A percentile compares a stretch with the other conserved stretches of the same genome.
phyloP scores from a whole-genome alignment of 2,113 vertebrate species.

The Nicator chloris region DNA sequence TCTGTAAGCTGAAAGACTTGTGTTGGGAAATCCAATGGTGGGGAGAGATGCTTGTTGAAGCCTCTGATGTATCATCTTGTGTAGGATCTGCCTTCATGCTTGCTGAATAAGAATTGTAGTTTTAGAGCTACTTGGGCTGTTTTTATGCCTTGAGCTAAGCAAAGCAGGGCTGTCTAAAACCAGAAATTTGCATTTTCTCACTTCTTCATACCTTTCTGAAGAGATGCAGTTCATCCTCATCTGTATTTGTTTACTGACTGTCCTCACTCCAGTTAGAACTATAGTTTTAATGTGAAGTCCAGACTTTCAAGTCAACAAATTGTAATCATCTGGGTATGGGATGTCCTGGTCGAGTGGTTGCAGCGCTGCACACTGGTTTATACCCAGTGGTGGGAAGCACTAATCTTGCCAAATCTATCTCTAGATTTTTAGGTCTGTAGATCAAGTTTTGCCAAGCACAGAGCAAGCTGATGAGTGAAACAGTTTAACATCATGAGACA shows the following conservation, averaged over 20 bases:
- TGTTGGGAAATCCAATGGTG: background rate
- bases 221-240: conserved; percentile 44
- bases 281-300: conserved; percentile 17
- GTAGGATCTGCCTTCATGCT: conserved; percentile 33
- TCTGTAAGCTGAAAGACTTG: background rate
- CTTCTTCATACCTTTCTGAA: conserved; percentile 44
- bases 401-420: conserved; percentile 31
- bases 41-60: background rate
- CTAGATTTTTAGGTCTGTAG: background rate
- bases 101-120: background rate
- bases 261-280: conserved; percentile 38
- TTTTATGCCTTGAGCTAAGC: conserved; percentile 14
- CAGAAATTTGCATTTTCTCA: background rate
- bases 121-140: conserved; percentile 13
- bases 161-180: conserved; percentile 2
- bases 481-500: background rate
- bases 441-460: background rate
- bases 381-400: background rate
- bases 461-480: background rate
- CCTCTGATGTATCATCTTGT: background rate
- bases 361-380: background rate
- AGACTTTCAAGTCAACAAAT: conserved; percentile 23
- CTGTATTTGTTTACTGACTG: conserved; percentile 30
- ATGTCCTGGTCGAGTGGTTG: background rate
- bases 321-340: conserved; percentile 20